phyloP scores from a whole-genome alignment of 2,113 vertebrate genomes.

The Odocoileus hemionus region DNA sequence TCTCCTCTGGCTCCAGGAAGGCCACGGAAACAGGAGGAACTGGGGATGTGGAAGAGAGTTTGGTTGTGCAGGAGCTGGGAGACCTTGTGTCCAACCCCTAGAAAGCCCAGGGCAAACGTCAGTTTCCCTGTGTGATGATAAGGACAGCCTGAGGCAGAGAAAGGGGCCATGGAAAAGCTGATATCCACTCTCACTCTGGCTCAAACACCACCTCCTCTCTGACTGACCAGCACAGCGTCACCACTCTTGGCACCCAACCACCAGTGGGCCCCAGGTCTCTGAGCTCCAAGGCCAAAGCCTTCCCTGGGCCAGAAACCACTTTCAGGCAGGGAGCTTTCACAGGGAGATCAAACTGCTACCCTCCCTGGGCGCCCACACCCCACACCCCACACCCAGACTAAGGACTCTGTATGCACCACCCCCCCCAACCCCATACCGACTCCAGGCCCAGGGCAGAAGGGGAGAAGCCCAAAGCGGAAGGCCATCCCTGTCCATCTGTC shows the following conservation, averaged over 20 bases:
- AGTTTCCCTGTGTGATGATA: background rate
- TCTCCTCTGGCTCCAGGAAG: background rate
- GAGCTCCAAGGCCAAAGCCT: background rate
- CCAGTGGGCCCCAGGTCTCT: background rate
- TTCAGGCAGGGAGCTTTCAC: background rate
- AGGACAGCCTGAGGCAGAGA: background rate
- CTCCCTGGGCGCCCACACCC: background rate
- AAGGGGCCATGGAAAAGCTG: background rate
- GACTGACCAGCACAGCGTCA: background rate
- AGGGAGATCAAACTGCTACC: background rate
- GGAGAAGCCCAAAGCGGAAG: background rate
- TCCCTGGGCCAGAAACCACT: background rate
- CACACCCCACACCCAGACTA: background rate
- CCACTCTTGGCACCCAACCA: background rate
- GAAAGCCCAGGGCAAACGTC: background rate
- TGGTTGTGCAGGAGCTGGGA: background rate
- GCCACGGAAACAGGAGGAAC: background rate
- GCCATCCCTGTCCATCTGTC: background rate
- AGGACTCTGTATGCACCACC: background rate
- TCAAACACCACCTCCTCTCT: background rate
- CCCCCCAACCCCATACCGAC: background rate
- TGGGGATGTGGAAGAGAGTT: background rate
- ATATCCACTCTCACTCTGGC: background rate
- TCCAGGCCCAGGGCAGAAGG: background rate
- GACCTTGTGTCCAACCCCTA: background rate